Conservation (phyloP, 2,888 invertebrate species). For the Cosmorhoe ocellata region DNA sequence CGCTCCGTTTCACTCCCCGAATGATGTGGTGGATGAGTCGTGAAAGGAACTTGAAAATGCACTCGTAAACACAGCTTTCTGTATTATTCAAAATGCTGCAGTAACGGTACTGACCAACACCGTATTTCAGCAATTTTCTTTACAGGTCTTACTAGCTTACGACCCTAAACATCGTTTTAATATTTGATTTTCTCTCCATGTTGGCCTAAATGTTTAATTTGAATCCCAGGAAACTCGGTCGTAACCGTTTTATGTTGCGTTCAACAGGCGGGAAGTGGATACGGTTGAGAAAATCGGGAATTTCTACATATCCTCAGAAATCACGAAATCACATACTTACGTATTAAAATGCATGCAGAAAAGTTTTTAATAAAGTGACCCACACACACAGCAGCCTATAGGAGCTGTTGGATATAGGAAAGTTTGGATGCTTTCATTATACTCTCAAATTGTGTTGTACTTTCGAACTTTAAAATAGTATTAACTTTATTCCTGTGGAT, state of each 20-base stretch:
- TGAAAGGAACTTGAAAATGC: slow-evolving; percentile 19
- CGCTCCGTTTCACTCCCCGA: slow-evolving; percentile 50
- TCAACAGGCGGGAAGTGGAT: slow-evolving; percentile 25
- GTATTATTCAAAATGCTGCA: slow-evolving; percentile 10
- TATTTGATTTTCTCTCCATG: slow-evolving; percentile 32
- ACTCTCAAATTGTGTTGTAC: slow-evolving; percentile 25
- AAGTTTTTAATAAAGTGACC: slow-evolving; percentile 17
- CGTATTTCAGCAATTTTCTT: slow-evolving; percentile 24
- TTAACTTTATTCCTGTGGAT: slow-evolving; percentile 14
- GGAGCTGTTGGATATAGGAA: slow-evolving; percentile 30
- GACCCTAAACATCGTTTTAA: slow-evolving; percentile 32
- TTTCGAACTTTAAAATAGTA: slow-evolving; percentile 11
- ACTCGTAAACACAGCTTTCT: slow-evolving; percentile 7
- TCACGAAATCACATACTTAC: background rate
- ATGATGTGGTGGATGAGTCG: slow-evolving; percentile 41
- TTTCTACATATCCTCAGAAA: slow-evolving; percentile 4
- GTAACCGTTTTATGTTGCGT: slow-evolving; percentile 30
- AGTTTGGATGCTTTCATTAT: slow-evolving; percentile 38
- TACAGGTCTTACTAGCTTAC: slow-evolving; percentile 17
- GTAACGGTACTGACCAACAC: background rate
- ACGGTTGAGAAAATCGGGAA: slow-evolving; percentile 16
- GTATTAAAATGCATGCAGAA: background rate
- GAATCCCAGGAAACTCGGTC: slow-evolving; percentile 28
- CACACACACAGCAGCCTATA: slow-evolving; percentile 17
- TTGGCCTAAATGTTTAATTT: slow-evolving; percentile 34